A percentile compares a stretch with the other conserved stretches of the same genome.
phyloP scores from a whole-genome alignment of 2,797 vertebrate genomes.

The Loriculus beryllinus region DNA sequence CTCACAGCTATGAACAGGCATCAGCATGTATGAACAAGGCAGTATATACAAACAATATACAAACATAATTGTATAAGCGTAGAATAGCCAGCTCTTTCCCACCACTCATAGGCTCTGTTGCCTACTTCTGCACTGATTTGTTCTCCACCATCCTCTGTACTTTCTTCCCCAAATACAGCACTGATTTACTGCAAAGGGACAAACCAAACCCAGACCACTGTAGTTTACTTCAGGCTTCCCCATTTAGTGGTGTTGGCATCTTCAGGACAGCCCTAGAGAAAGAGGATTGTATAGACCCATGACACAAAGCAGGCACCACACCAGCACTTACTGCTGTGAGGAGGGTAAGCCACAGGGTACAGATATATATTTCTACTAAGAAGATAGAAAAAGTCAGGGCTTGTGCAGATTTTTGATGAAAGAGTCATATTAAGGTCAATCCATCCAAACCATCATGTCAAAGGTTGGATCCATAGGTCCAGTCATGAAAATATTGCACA shows the following conservation, averaged over 20 bases:
- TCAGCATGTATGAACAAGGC: neutral
- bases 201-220: rapidly evolving
- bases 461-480: neutral
- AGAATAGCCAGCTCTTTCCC: neutral
- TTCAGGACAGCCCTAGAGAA: neutral
- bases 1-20: neutral
- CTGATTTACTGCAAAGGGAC: neutral
- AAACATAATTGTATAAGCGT: neutral
- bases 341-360: neutral
- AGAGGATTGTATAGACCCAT: neutral
- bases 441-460: neutral
- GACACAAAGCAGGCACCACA: neutral
- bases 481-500: neutral
- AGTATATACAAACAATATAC: neutral
- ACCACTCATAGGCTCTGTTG: neutral
- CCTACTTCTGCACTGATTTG: neutral
- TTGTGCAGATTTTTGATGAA: neutral
- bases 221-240: neutral
- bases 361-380: neutral
- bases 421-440: neutral
- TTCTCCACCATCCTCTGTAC: neutral
- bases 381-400: neutral
- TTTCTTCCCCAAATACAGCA: neutral
- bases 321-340: too few species aligned
- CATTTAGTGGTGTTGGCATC: neutral